phyloP scores from a whole-genome alignment of 2,113 vertebrate species.

The Chlorodrepanis virens region DNA sequence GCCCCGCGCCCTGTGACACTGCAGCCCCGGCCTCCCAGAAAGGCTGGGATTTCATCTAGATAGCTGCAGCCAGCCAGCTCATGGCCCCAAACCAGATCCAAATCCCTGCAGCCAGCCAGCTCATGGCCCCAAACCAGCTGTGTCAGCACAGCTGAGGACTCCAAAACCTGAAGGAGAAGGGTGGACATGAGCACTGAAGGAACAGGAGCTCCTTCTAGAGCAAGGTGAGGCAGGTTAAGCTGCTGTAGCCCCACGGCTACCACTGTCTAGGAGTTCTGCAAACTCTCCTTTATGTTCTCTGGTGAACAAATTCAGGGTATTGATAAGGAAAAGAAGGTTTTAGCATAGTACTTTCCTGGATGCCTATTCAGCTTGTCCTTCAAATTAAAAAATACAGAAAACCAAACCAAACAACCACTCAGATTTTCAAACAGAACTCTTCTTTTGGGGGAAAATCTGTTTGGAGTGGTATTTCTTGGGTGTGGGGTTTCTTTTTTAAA shows the following conservation, averaged over 20 bases:
- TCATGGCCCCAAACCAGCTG: not conserved
- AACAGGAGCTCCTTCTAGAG: not conserved
- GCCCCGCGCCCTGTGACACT: accelerated
- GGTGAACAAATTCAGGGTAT: not conserved
- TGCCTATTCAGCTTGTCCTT: not conserved
- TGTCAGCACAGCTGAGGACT: not conserved
- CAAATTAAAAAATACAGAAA: not conserved
- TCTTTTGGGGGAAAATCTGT: not conserved
- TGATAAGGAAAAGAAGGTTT: not conserved
- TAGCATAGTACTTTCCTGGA: not conserved
- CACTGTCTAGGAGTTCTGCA: not conserved
- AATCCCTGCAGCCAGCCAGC: not conserved
- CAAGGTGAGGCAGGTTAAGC: accelerated
- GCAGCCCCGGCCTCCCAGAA: accelerated
- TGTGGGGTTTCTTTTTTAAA: not conserved
- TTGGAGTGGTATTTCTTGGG: not conserved
- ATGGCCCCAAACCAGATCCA: accelerated
- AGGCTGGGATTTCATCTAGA: not conserved
- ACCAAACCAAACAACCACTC: not conserved
- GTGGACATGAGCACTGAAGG: not conserved
- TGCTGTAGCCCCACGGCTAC: not conserved
- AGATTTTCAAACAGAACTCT: not conserved
- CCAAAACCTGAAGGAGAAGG: not conserved
- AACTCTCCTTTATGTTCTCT: not conserved
- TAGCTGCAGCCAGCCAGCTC: not conserved